Percentiles rank a stretch among this genome's conserved stretches.
Evolutionary conservation across 37 sponge, comb jelly and placozoan species (phyloP).

Genomic region (Haliclona indistincta): DNA sequence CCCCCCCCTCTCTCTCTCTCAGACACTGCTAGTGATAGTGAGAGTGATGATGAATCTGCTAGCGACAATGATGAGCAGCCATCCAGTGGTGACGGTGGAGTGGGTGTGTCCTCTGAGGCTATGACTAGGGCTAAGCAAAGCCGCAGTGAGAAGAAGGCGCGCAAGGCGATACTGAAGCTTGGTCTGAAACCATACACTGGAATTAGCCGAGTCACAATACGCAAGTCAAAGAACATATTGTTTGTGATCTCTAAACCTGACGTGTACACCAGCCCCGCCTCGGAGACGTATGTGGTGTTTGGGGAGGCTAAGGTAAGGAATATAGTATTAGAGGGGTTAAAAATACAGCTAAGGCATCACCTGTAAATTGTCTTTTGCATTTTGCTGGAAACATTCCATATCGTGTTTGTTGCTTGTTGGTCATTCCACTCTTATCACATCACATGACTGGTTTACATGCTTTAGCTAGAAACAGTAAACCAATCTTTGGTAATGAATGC

Average conservation of each 20-base stretch:
- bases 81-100: neutral
- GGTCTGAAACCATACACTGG: constrained; percentile 85
- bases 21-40: constrained; percentile 41
- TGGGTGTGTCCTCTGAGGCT: constrained; percentile 37
- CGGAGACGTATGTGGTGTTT: constrained; percentile 97
- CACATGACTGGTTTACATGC: neutral
- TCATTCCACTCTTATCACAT: neutral
- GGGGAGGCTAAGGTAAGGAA: constrained; percentile 96
- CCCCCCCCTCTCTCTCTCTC: neutral
- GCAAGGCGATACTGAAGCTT: constrained; percentile 92
- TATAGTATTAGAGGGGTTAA: no score
- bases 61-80: constrained; percentile 15
- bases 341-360: no score
- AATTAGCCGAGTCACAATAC: constrained; percentile 91
- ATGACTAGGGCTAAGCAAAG: constrained; percentile 87
- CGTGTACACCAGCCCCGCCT: constrained; percentile 95
- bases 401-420: neutral
- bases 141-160: constrained; percentile 94
- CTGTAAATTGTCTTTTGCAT: neutral
- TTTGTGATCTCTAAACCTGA: constrained; percentile 96
- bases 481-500: neutral
- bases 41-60: constrained; percentile 50
- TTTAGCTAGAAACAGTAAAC: neutral
- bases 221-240: constrained; percentile 94
- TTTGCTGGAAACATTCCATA: neutral